Evolutionary conservation across 1,140 invertebrate genomes (phyloP), one percentile per base, ranked within the genome.

Genomic region (Lasaia peninsularis): DNA sequence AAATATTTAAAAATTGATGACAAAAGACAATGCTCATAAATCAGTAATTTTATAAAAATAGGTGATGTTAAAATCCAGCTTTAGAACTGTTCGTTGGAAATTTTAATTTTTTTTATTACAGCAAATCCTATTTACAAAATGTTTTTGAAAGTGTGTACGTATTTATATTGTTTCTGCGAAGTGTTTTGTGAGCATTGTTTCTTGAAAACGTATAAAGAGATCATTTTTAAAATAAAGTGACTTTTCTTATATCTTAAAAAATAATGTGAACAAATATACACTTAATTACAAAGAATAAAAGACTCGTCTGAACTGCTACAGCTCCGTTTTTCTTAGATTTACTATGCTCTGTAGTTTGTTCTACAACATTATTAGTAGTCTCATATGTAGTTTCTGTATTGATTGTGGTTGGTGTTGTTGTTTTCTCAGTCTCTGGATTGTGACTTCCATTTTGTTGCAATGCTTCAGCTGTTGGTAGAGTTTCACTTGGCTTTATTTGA

Each of bases 391-490:
- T 57, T 37, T 65, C 50, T 33, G 35, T 21, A 28, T 52, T 54
- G 32, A 56, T 55, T 50, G 61, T 69, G 9, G 56, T 56, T 40
- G 50, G 28, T 32, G 28, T 28, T 28, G 58, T 60, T 37, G 59
- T 40, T 52, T 65, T 62, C 28, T 62, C 65, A 33, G 35, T 63
- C n/a, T 31, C 24, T 28, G 31, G 12, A 18, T 60, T 58, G 7
- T 75, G 63, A 52, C 60, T 78, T 2, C 60, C 67, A 56, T 73
- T 75, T 67, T 85, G 72, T 64, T 84, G 80, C 5, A 83, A 52
- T 12, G 80, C 81, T 61, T 81, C 78, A 14, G 80, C 79, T 12
- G 84, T 77, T 11, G 80, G 84, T 52, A 79, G 54, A 31, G 70
- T 52, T 40, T 74, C 72, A 60, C 67, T 80, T 9, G 78, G 58